These are phyloP conservation scores for Adelphocoris suturalis DNA, from an alignment of 2,888 invertebrate genomes.

Conservation along the genomic window DNA sequence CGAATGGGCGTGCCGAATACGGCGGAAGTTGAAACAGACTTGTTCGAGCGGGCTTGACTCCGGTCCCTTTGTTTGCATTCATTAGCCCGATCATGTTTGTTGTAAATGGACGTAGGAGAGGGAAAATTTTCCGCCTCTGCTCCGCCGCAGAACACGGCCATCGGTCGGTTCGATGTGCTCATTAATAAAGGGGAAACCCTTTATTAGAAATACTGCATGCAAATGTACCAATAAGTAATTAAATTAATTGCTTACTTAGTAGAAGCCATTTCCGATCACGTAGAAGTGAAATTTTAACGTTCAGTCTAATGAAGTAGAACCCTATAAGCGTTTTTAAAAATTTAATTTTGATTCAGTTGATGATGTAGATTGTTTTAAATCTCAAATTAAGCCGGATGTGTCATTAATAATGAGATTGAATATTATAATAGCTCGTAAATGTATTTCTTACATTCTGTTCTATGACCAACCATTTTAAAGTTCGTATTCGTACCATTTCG, in stretches of 20 bases:
- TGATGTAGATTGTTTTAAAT: too few species aligned
- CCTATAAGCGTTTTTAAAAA: too few species aligned
- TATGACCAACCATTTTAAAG: too few species aligned
- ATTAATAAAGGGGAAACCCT: background rate
- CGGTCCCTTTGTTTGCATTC: slow-evolving; percentile 11
- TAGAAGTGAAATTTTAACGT: too few species aligned
- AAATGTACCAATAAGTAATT: background rate
- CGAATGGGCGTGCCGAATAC: slow-evolving; percentile 2
- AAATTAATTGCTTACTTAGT: background rate
- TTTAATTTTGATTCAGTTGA: too few species aligned
- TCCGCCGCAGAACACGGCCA: background rate
- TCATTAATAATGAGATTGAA: too few species aligned
- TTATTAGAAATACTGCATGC: background rate
- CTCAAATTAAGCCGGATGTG: too few species aligned
- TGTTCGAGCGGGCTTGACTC: slow-evolving; percentile 2
- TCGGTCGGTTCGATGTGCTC: background rate
- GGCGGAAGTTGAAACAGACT: slow-evolving; percentile 31
- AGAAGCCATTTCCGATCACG: background rate
- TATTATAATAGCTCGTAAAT: too few species aligned
- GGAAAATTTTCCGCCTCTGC: background rate
- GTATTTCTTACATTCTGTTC: too few species aligned
- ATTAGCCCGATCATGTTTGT: slow-evolving; percentile 20
- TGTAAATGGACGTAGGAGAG: background rate
- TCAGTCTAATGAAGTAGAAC: too few species aligned
- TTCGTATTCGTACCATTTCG: too few species aligned